phyloP scores from a whole-genome alignment of 92 coral and sea anemone species.

The Bergia sp. region DNA sequence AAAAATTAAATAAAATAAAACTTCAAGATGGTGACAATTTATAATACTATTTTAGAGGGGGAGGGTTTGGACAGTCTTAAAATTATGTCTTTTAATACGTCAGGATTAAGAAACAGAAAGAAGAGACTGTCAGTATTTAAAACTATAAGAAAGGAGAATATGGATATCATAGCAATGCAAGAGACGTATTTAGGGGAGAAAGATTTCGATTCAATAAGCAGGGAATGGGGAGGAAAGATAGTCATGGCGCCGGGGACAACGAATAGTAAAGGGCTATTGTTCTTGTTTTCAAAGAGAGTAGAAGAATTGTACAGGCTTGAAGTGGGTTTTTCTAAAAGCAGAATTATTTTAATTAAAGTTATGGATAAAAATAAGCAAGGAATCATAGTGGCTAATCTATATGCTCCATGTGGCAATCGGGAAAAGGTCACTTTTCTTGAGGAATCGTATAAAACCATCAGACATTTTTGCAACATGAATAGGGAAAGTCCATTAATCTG shows the following conservation, averaged over 20 bases:
- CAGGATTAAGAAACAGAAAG: not conserved
- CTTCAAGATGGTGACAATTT: not conserved
- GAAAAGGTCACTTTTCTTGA: not conserved
- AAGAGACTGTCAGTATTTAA: not conserved
- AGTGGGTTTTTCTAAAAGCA: not conserved
- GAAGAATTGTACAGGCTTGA: not conserved
- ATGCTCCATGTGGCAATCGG: conserved; percentile 7
- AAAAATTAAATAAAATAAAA: too few species aligned
- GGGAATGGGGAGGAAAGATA: conserved; percentile 14
- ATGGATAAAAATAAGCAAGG: not conserved
- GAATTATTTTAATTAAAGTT: conserved; percentile 3
- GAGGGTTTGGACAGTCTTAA: not conserved
- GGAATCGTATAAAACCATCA: not conserved
- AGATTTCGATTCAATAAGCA: not conserved
- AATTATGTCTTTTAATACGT: not conserved
- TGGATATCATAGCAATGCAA: conserved; percentile 2
- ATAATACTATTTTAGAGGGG: conserved; percentile 6
- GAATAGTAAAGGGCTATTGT: not conserved
- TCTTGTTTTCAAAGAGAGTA: conserved; percentile 1
- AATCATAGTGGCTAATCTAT: not conserved
- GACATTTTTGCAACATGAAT: not conserved
- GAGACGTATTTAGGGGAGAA: conserved; percentile 5
- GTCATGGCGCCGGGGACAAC: not conserved
- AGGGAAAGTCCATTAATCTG: not conserved
- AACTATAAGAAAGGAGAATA: not conserved